These are phyloP conservation scores for Blastobasis lacticolella DNA, from an alignment of 2,888 invertebrate species.

Conservation along the genomic window DNA sequence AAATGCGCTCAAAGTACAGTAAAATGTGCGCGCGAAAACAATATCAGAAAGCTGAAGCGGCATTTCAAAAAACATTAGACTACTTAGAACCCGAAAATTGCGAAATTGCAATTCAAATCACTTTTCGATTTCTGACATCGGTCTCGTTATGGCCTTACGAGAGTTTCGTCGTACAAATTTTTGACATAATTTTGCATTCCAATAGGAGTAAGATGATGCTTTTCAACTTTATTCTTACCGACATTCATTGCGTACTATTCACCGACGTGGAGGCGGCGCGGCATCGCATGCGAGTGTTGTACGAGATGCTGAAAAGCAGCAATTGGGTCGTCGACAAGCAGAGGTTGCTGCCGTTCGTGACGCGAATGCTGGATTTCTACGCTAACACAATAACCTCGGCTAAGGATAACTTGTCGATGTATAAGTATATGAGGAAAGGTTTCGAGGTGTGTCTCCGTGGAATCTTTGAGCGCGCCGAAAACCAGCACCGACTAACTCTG, in stretches of 20 bases:
- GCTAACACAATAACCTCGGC: slow-evolving; percentile 42
- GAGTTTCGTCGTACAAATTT: slow-evolving; percentile 40
- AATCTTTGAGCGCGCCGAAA: slow-evolving; percentile 61
- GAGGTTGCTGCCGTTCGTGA: slow-evolving; percentile 49
- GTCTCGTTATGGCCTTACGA: slow-evolving; percentile 42
- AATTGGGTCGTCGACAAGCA: slow-evolving; percentile 56
- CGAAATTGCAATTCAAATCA: slow-evolving; percentile 36
- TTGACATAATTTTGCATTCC: slow-evolving; percentile 42
- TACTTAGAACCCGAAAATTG: slow-evolving; percentile 39
- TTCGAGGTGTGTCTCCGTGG: slow-evolving; percentile 72
- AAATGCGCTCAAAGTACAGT: slow-evolving; percentile 25
- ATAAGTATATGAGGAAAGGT: slow-evolving; percentile 55
- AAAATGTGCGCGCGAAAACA: slow-evolving; percentile 29
- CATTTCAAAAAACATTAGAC: slow-evolving; percentile 39
- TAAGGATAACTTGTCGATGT: slow-evolving; percentile 25
- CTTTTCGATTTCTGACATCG: slow-evolving; percentile 36
- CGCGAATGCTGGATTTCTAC: slow-evolving; percentile 62
- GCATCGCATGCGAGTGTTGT: slow-evolving; percentile 62
- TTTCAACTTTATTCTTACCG: slow-evolving; percentile 43
- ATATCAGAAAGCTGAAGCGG: slow-evolving; percentile 37
- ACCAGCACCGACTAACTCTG: slow-evolving; percentile 57
- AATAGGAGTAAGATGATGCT: slow-evolving; percentile 34
- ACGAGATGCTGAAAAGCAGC: slow-evolving; percentile 58
- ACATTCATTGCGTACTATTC: slow-evolving; percentile 39
- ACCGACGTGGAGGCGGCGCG: slow-evolving; percentile 44